A percentile compares a stretch with the other conserved stretches of the same genome.
These are phyloP conservation scores for Eretmocerus hayati DNA, from an alignment of 2,888 invertebrate species.

Conservation along the genomic window DNA sequence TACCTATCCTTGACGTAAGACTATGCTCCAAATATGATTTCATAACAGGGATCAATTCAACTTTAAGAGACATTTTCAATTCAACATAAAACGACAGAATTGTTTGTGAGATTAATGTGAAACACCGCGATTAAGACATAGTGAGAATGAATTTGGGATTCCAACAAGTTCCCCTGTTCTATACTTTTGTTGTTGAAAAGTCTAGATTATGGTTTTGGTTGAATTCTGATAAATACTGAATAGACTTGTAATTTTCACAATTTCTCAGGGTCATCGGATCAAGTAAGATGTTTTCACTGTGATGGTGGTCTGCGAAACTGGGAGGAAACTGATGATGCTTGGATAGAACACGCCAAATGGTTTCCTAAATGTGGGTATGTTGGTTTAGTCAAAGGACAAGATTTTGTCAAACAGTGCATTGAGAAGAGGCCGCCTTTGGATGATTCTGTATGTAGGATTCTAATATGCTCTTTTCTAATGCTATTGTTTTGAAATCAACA, in stretches of 20 bases:
- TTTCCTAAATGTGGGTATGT: constrained; percentile 85
- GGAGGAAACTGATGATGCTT: constrained; percentile 85
- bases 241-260: not conserved
- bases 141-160: too few species aligned
- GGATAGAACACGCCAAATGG: constrained; percentile 92
- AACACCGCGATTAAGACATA: too few species aligned
- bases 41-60: too few species aligned
- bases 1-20: too few species aligned
- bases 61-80: too few species aligned
- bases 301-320: constrained; percentile 87
- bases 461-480: not conserved
- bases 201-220: too few species aligned
- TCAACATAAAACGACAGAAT: too few species aligned
- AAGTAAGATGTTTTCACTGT: constrained; percentile 89
- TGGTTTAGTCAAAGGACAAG: constrained; percentile 69
- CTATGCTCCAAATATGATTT: too few species aligned
- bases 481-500: constrained; percentile 1
- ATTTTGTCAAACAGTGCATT: constrained; percentile 58
- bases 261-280: constrained; percentile 56
- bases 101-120: too few species aligned
- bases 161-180: too few species aligned
- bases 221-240: too few species aligned
- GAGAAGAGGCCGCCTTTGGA: constrained; percentile 36
- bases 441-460: constrained; percentile 28
- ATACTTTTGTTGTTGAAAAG: too few species aligned